Base-by-base conservation (phyloP, 2,113 vertebrate genomes). In the Megaleporinus macrocephalus region DNA sequence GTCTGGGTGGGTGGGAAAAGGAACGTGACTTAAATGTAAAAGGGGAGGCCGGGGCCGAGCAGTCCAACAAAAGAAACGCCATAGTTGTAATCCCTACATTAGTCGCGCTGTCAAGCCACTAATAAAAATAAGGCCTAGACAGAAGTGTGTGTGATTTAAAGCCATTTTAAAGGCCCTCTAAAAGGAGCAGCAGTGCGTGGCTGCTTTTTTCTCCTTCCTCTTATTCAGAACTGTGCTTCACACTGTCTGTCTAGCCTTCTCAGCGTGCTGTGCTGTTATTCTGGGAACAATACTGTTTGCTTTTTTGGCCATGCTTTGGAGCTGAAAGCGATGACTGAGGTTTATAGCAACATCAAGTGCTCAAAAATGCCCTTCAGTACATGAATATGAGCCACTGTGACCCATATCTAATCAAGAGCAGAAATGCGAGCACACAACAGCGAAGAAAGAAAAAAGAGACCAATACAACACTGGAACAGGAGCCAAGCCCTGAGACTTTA, bases 71-170 rank as follows among this genome's bases (percentile, higher is more conserved):
- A 83, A 66, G 61, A 84, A 85, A 83, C 29, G 47, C 41, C 24
- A 9, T 33, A 33, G 72, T 80, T 69, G 82, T 84, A 85, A 87
- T 85, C 84, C 47, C 76, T 77, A 85, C 79, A 87, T 73, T 51
- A 88, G 87, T 83, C 0, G 0, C 0, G 4, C 85, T 87, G 80
- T 80, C 81, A 70, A 68, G 41, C 49, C 84, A 76, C 65, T 84
- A 11, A 51, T 65, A 83, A 85, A 86, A 57, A 77, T 76, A 80
- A 80, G 88, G 84, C 80, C 70, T 36, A 91, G 90, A 90, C 83
- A 86, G 86, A 89, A 41, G 89, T 87, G 88, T 90, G 84, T 88
- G 82, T 83, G 87, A 90, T 87, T 88, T 83, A 65, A 6, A 44
- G 22, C 51, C 82, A 89, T 87, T 85, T 73, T 41, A 76, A 81